Conservation (phyloP, 2,888 invertebrate genomes). For the Cephus rjabovi region DNA sequence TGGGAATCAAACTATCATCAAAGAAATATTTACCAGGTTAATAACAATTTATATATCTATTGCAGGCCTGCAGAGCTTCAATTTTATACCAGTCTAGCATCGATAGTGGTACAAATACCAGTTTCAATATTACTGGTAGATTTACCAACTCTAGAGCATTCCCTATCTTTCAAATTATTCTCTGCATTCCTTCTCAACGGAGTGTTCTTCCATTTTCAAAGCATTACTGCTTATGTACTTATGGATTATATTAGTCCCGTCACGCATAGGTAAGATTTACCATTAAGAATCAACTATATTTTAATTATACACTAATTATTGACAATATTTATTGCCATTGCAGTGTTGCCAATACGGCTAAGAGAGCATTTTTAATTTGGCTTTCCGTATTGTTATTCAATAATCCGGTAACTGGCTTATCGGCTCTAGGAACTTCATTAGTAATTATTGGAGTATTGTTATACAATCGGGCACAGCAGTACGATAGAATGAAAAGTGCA, state of each 20-base stretch:
- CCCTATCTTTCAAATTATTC: constrained; percentile 68
- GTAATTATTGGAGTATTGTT: constrained; percentile 80
- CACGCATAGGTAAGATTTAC: constrained; percentile 75
- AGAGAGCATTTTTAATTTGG: constrained; percentile 83
- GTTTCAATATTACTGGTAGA: constrained; percentile 77
- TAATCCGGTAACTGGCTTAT: constrained; percentile 79
- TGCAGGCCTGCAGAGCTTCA: constrained; percentile 81
- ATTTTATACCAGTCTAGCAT: constrained; percentile 82
- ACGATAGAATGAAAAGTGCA: constrained; percentile 65
- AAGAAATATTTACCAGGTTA: constrained; percentile 1
- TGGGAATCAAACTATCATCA: neutral
- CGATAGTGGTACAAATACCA: constrained; percentile 79
- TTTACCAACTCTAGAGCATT: constrained; percentile 68
- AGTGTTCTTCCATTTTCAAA: constrained; percentile 83
- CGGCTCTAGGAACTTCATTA: constrained; percentile 77
- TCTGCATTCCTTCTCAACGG: constrained; percentile 77
- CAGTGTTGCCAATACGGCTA: constrained; percentile 84
- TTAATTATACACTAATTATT: constrained; percentile 3
- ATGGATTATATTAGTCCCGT: constrained; percentile 86
- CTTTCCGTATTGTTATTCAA: constrained; percentile 80
- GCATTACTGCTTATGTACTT: constrained; percentile 82
- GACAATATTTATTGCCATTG: constrained; percentile 30
- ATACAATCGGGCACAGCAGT: constrained; percentile 79
- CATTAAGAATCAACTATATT: constrained; percentile 25
- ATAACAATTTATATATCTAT: constrained; percentile 27